Base-by-base conservation (phyloP, 2,113 vertebrate species). In the Tragelaphus imberbis region DNA sequence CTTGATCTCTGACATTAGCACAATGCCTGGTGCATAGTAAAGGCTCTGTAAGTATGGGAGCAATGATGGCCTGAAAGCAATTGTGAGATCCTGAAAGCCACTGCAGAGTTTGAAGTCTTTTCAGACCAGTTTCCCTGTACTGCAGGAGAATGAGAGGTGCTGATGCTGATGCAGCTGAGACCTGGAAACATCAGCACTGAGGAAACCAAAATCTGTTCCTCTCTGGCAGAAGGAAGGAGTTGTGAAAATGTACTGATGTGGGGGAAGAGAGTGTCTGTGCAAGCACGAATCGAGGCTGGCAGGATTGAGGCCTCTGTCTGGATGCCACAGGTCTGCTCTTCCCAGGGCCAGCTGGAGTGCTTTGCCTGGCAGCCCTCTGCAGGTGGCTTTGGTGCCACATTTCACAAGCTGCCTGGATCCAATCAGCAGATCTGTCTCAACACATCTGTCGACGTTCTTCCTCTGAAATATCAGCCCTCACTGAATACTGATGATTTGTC, bases 381-480 rank as follows among this genome's bases (percentile, higher is more conserved):
- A 88, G 27, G 61, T 71, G 28, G 10, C 56, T 91, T 79, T 36
- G 80, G 89, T 27, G 79, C 10, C 28, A 30, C 14, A 51, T 89
- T 91, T 96, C 49, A 27, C 47, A 51, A 97, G 30, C 16, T 40
- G 49, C 51, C 51, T 11, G 36, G 27, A 63, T 95, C 85, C 81
- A 27, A 8, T 82, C 86, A 49, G 65, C 87, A 93, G 80, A 80
- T 91, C 59, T 75, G 77, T 93, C 92, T 88, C 75, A 28, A 87
- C 21, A 56, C 84, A 96, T 89, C 79, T 96, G 84, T 55, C 82
- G n/a, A 88, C 5, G 3, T 87, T 91, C 88, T 81, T 90, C 33
- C n/a, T 63, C 49, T 82, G 88, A 97, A 97, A 63, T 75, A 47
- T 94, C 63, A 95, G 27, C 33, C 82, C 23, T 84, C 17, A 90